These are phyloP conservation scores for Corythornis cristatus DNA, from an alignment of 2,113 vertebrate genomes.

Conservation along the genomic window DNA sequence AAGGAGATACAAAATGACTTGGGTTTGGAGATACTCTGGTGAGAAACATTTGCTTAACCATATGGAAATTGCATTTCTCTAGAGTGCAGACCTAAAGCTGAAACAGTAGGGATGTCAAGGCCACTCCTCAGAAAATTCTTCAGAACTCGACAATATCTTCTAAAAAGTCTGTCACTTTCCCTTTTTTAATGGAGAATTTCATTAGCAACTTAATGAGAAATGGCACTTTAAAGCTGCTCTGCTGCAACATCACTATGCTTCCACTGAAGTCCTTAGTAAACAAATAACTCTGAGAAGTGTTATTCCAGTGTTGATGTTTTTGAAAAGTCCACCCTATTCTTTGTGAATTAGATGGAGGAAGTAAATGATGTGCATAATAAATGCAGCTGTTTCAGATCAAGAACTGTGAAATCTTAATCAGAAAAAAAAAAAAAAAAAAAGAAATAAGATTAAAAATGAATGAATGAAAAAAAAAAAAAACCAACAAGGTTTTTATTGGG, in stretches of 20 bases:
- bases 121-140: conserved; percentile 8
- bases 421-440: not conserved
- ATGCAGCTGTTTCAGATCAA: not conserved
- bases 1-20: conserved; percentile 56
- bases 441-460: too few relatives aligned
- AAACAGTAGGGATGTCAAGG: conserved; percentile 33
- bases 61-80: conserved; percentile 61
- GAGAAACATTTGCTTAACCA: conserved; percentile 66
- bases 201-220: conserved; percentile 39
- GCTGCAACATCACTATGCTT: not conserved
- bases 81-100: conserved; percentile 21
- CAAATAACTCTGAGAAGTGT: not conserved
- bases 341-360: not conserved
- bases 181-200: conserved; percentile 21
- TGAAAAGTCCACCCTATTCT: not conserved
- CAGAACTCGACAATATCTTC: not conserved
- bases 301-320: not conserved
- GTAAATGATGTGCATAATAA: not conserved
- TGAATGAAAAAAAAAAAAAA: not conserved
- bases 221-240: conserved; percentile 1
- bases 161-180: conserved; percentile 14
- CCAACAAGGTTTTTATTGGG: not conserved
- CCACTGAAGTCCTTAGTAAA: not conserved
- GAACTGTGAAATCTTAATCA: not conserved
- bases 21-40: conserved; percentile 35